These are phyloP conservation scores for Rhadina sibilatrix DNA, from an alignment of 2,113 vertebrate genomes.

Conservation along the genomic window DNA sequence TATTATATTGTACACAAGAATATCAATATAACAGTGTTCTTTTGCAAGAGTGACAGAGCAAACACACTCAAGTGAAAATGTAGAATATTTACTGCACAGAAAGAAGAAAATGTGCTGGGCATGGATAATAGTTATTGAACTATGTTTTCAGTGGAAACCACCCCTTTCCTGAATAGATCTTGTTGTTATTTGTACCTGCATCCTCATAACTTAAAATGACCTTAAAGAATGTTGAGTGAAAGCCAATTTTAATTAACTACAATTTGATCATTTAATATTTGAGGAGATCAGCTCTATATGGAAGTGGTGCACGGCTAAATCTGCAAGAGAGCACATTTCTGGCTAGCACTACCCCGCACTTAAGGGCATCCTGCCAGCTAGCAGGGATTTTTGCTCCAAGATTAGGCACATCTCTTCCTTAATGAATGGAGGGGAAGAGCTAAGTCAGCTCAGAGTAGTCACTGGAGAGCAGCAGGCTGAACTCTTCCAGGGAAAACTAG, in stretches of 20 bases:
- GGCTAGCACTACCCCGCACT: background rate
- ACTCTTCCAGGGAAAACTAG: background rate
- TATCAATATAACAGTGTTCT: background rate
- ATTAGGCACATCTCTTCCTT: background rate
- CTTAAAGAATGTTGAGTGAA: background rate
- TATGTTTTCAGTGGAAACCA: background rate
- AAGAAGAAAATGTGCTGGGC: background rate
- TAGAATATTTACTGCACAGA: background rate
- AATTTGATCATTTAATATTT: background rate
- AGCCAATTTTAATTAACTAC: background rate
- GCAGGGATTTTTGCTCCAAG: background rate
- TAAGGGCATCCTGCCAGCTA: background rate
- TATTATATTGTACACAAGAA: background rate
- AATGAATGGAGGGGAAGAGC: background rate
- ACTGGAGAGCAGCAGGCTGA: background rate
- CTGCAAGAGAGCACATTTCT: background rate
- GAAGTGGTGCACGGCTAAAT: background rate
- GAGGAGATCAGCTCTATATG: background rate
- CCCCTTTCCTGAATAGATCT: background rate
- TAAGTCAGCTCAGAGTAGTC: background rate
- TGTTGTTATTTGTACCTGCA: background rate
- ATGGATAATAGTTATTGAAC: background rate
- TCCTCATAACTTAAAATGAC: background rate
- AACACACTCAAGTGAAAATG: background rate
- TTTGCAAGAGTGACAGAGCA: background rate